These are phyloP conservation scores for Gnathonemus echidnorhynchus DNA, from an alignment of 2,113 vertebrate genomes.

Conservation along the genomic window DNA sequence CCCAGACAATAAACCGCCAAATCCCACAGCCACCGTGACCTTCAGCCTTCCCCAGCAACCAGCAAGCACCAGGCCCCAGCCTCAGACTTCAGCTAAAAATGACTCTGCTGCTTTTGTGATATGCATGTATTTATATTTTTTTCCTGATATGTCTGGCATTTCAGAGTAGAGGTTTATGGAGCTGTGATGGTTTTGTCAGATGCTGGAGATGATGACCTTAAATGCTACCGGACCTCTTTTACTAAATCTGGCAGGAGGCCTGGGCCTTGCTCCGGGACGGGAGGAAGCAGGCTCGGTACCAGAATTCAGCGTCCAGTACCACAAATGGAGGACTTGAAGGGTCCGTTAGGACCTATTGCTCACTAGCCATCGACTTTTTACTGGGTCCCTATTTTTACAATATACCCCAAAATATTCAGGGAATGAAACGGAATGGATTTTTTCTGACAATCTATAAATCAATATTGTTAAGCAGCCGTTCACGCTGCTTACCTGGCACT, in stretches of 20 bases:
- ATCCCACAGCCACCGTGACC: not conserved
- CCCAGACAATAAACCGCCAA: conserved; percentile 22
- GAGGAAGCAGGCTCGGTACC: not conserved
- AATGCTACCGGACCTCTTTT: not conserved
- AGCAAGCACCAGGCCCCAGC: not conserved
- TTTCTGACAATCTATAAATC: not conserved
- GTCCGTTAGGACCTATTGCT: not conserved
- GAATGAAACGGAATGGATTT: not conserved
- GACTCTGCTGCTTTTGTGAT: not conserved
- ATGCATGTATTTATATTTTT: not conserved
- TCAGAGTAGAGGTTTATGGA: not conserved
- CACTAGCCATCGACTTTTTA: not conserved
- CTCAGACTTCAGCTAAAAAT: not conserved
- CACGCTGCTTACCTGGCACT: not conserved
- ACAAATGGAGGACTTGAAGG: not conserved
- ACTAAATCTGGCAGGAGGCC: not conserved
- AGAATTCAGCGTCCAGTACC: not conserved
- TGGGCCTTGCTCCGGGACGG: not conserved
- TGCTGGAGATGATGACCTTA: not conserved
- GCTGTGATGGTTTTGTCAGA: not conserved
- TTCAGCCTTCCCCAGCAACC: not conserved
- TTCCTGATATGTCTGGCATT: not conserved
- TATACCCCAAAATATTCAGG: not conserved
- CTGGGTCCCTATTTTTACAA: not conserved
- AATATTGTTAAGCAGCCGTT: not conserved